Evolutionary conservation across 1,140 invertebrate species (phyloP), one percentile per base, ranked within the genome.

Genomic region (Cydia amplana): DNA sequence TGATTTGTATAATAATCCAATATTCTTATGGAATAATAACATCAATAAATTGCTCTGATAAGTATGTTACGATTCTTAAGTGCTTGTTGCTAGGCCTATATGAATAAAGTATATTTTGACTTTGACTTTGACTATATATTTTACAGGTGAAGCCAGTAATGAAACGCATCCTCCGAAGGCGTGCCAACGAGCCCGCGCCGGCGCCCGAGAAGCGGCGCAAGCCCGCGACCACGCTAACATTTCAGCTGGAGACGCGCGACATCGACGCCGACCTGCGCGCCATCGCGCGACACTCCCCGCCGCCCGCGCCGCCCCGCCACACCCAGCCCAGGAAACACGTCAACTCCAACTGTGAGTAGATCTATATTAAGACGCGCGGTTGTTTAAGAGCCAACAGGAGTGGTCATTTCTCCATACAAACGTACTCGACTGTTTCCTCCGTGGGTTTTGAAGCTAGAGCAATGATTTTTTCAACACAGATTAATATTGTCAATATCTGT

Each of bases 121-220:
- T n/a, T n/a, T n/a, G n/a, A n/a, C n/a, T n/a, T n/a, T n/a, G n/a
- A 49, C 9, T 9, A 2, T 9, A 36, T 40, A 2, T 10, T 10
- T 2, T 3, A 1, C 79, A 96, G 94, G 95, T 96, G 72, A 96
- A 96, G 80, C 95, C 95, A 16, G 95, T 95, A 36, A 95, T 96
- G 92, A 99, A 97, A 28, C 94, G 98, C 60, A 99, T 99, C 93
- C 91, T 99, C 20, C 93, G 98, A 5, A 93, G 98, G 76, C 94
- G 98, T 64, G 98, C 98, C 0, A 99, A 99, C 92, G 98, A 99
- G 88, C 98, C 98, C 0, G 94, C 97, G 14, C 98, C 98, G 75
- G 95, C 96, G 60, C 96, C 96, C 7, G 96, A 97, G 84, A 97
- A 97, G 89, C 93, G 96, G 64, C 95, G 95, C 87, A 98, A 96